A percentile compares a stretch with the other conserved stretches of the same genome.
phyloP scores from a whole-genome alignment of 2,797 vertebrate genomes.

The Pagetopsis macropterus region DNA sequence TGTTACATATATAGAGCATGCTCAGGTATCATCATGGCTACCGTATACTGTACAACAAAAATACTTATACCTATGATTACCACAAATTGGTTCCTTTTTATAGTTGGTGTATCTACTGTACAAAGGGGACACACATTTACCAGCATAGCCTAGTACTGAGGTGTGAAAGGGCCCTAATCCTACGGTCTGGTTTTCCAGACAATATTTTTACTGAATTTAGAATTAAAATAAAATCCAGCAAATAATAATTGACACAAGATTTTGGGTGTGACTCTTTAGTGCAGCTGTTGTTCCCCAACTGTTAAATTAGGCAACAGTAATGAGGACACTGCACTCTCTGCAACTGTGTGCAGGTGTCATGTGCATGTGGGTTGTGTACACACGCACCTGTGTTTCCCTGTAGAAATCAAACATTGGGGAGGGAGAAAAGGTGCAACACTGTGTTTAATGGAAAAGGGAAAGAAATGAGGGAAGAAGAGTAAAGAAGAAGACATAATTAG shows the following conservation, averaged over 20 bases:
- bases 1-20: too few relatives aligned
- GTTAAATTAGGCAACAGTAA: conserved; percentile 41
- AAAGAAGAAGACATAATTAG: conserved; percentile 41
- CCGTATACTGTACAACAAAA: too few relatives aligned
- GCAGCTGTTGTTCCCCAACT: conserved; percentile 31
- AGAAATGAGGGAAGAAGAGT: conserved; percentile 19
- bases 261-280: conserved; percentile 28
- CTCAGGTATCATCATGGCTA: too few relatives aligned
- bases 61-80: too few relatives aligned
- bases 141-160: background rate
- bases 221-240: background rate
- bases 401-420: conserved; percentile 35
- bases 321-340: conserved; percentile 15
- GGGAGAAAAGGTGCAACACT: background rate
- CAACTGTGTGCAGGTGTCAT: conserved; percentile 17
- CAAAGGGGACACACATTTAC: background rate
- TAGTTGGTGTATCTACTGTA: background rate
- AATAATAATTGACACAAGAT: background rate
- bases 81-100: too few relatives aligned
- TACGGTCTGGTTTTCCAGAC: background rate
- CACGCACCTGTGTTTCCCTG: conserved; percentile 23
- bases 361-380: background rate
- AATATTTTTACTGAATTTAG: background rate
- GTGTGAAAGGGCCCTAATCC: too few relatives aligned
- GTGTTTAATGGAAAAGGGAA: conserved; percentile 21